Conservation (phyloP, 2,113 vertebrate species). For the Hemiprocne comata region DNA sequence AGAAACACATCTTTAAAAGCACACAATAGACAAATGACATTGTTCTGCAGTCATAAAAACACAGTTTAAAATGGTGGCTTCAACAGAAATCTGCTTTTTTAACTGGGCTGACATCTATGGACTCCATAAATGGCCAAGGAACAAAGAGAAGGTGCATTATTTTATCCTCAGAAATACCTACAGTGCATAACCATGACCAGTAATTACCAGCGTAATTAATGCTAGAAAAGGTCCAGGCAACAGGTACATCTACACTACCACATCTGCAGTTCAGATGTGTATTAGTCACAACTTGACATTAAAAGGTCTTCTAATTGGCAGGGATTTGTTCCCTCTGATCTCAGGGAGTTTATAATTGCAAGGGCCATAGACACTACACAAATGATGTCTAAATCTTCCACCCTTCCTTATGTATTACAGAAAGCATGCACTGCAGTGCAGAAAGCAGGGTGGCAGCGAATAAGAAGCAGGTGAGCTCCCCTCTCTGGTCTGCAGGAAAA, state of each 20-base stretch:
- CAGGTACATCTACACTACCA: constrained; percentile 19
- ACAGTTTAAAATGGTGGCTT: not conserved
- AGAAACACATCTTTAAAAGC: not conserved
- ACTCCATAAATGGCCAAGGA: not conserved
- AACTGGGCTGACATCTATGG: not conserved
- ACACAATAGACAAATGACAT: not conserved
- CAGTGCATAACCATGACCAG: not conserved
- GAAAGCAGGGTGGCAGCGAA: not conserved
- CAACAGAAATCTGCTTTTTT: not conserved
- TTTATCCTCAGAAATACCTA: not conserved
- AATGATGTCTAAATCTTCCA: not conserved
- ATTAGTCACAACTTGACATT: constrained; percentile 43
- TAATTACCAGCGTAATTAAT: not conserved
- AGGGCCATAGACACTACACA: constrained; percentile 17
- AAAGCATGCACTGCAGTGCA: not conserved
- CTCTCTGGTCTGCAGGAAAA: not conserved
- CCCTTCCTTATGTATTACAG: not conserved
- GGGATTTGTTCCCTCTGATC: constrained; percentile 19
- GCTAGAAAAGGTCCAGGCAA: not conserved
- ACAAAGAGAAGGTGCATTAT: not conserved
- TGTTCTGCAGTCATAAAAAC: not conserved
- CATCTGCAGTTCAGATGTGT: constrained; percentile 63
- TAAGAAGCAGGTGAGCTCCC: not conserved
- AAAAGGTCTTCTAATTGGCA: constrained; percentile 33
- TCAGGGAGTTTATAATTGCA: not conserved